These are phyloP conservation scores for Notothenia coriiceps DNA, from an alignment of 2,113 vertebrate genomes.

Conservation along the genomic window DNA sequence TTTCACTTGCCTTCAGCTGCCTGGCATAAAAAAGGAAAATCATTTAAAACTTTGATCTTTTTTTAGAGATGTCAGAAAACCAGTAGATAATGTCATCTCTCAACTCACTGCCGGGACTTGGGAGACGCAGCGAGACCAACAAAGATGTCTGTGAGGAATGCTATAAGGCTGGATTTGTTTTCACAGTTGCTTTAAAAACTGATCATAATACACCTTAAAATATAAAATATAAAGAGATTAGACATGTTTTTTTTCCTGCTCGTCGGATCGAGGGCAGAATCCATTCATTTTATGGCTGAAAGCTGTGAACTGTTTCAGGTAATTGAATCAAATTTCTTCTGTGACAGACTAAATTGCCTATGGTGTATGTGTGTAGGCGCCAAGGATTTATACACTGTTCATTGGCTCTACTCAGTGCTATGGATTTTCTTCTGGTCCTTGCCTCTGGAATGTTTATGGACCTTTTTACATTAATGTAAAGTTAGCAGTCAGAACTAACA, in stretches of 20 bases:
- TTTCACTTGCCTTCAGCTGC: background rate
- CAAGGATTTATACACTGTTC: background rate
- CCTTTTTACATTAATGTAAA: background rate
- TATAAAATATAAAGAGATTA: background rate
- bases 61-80: constrained; percentile 21
- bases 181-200: background rate
- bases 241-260: background rate
- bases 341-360: background rate
- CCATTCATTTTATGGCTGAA: background rate
- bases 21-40: background rate
- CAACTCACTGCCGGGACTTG: background rate
- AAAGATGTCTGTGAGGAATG: background rate
- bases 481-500: background rate
- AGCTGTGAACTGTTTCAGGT: background rate
- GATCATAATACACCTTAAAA: background rate
- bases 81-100: constrained; percentile 30
- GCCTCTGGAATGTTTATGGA: background rate
- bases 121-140: background rate
- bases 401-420: background rate
- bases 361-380: background rate
- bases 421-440: background rate
- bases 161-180: background rate
- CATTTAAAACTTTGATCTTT: constrained; percentile 8
- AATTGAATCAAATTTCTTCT: background rate
- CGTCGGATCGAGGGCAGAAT: background rate